phyloP scores from a whole-genome alignment of 2,113 vertebrate genomes.

The Gambusia holbrooki region DNA sequence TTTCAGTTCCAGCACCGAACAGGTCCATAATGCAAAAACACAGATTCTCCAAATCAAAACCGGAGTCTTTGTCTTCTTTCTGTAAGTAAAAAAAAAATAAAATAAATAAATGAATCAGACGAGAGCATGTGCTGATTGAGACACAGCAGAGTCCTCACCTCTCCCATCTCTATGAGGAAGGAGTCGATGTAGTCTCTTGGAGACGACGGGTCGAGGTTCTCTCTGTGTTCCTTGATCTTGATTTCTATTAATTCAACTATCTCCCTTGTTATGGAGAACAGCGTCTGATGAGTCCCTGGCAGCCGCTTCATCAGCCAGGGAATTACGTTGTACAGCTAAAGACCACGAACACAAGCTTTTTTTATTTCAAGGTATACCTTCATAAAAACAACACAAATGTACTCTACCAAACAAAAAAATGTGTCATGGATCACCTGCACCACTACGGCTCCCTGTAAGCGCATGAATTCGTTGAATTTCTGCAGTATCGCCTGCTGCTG shows the following conservation, averaged over 20 bases:
- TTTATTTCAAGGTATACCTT: no score
- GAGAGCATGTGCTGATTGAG: not conserved
- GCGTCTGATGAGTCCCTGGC: constrained; percentile 80
- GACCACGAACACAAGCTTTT: not conserved
- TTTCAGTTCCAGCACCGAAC: constrained; percentile 84
- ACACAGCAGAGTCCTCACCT: constrained; percentile 64
- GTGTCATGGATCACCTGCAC: constrained; percentile 26
- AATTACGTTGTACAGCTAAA: constrained; percentile 75
- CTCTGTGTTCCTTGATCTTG: constrained; percentile 78
- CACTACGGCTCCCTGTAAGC: constrained; percentile 5
- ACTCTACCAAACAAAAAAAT: no score
- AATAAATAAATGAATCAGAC: not conserved
- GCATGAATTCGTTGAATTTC: not conserved
- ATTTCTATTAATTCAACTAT: constrained; percentile 54
- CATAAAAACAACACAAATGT: not conserved
- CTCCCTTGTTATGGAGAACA: constrained; percentile 41
- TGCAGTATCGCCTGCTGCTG: constrained; percentile 25
- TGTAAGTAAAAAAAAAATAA: constrained; percentile 15
- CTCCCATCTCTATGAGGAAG: constrained; percentile 83
- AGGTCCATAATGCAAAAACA: constrained; percentile 71
- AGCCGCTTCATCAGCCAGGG: constrained; percentile 77
- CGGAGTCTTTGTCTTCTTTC: constrained; percentile 21
- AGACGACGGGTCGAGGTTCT: constrained; percentile 73
- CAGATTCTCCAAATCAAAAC: constrained; percentile 76
- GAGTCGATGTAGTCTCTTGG: constrained; percentile 85